Evolutionary conservation across 2,888 invertebrate species (phyloP), one percentile per base, ranked within the genome.

Genomic region (Acleris literana): DNA sequence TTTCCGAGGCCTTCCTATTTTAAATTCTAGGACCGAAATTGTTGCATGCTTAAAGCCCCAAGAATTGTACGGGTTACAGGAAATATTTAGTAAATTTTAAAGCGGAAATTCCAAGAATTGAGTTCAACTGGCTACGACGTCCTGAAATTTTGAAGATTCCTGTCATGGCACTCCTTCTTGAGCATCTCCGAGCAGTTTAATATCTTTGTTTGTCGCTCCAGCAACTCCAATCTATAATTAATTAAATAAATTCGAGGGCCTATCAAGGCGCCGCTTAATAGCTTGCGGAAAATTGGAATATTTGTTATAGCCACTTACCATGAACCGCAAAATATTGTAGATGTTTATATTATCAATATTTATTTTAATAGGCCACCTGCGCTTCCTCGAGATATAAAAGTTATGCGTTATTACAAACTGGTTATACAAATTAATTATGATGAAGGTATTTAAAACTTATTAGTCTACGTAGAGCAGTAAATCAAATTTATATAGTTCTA

Each of bases 211-310:
- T 49, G 64, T 54, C 20, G 60, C 44, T 49, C 6, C 6, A 29
- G 54, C 16, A 55, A 49, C 54, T 60, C 29, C 49, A 60, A 60
- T 60, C 46, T 48, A 48, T 59, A 55, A 64, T 64, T 60, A 55
- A 60, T 64, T 64, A 29, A 49, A 64, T 51, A 43, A 60, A 55
- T 64, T 49, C 17, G 39, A 64, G 46, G 48, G 39, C 48, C 57
- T 44, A 63, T 63, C 52, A 57, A 29, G 43, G 44, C 16, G 48
- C 51, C 43, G 49, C 18, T 17, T 49, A 43, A 51, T 43, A 49
- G 43, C 43, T 55, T 63, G 54, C 39, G 43, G 43, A 39, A 22
- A 54, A 64, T 54, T 64, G 22, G 54, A 64, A 59, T 54, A 59
- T 49, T 64, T 48, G 49, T 55, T 55, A 55, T 20, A 55, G 39